Conservation (phyloP, 2,113 vertebrate species). For the Mirounga angustirostris region DNA sequence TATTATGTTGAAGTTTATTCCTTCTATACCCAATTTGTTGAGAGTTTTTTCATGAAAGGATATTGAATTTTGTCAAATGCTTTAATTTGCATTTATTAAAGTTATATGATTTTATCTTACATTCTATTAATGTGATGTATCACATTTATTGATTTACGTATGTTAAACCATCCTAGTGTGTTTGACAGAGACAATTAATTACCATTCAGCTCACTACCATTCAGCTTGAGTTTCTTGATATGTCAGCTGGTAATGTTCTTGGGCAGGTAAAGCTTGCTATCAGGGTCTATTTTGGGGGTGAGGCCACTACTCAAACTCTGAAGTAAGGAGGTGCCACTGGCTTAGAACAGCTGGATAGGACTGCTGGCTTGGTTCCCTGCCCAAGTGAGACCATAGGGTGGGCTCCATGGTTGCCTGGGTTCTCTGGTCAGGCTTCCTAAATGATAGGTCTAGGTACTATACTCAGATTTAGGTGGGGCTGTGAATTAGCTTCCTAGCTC, state of each 20-base stretch:
- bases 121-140: not conserved
- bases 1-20: not conserved
- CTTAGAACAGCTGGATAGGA: not conserved
- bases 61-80: not conserved
- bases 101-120: slow-evolving; percentile 1
- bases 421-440: not conserved
- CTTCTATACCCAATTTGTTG: not conserved
- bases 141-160: not conserved
- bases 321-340: not conserved
- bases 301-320: not conserved
- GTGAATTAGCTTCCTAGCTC: not conserved
- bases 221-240: not conserved
- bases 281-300: not conserved
- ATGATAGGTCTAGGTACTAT: not conserved
- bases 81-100: not conserved
- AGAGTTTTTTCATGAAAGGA: not conserved
- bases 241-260: not conserved
- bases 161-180: not conserved
- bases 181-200: not conserved
- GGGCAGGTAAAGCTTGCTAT: not conserved
- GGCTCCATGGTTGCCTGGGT: not conserved
- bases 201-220: not conserved
- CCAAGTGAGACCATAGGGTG: not conserved
- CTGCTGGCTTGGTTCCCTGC: not conserved
- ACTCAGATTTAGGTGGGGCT: not conserved